These are phyloP conservation scores for Polyommatus iphigenia DNA, from an alignment of 2,888 invertebrate species.

Conservation along the genomic window DNA sequence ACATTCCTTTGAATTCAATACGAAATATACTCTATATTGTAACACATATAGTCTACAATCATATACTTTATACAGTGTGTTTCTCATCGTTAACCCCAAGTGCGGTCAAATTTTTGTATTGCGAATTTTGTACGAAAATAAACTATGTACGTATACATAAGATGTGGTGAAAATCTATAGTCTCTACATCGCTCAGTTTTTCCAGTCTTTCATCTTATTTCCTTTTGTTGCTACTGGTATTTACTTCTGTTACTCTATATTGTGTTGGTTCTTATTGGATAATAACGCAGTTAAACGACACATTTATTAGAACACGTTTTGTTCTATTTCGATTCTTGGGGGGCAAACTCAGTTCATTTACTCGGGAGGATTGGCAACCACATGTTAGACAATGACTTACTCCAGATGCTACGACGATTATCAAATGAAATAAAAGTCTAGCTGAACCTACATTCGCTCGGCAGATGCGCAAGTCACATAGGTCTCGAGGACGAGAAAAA, in stretches of 20 bases:
- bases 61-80: background rate
- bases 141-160: background rate
- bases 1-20: slow-evolving; percentile 44
- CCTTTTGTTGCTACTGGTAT: background rate
- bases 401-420: slow-evolving; percentile 70
- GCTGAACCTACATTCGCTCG: background rate
- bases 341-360: slow-evolving; percentile 30
- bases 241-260: background rate
- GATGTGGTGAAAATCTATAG: background rate
- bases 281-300: background rate
- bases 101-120: background rate
- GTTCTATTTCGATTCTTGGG: slow-evolving; percentile 36
- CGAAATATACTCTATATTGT: background rate
- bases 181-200: background rate
- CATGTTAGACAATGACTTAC: slow-evolving; percentile 67
- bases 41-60: background rate
- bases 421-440: slow-evolving; percentile 40
- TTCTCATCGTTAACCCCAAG: background rate
- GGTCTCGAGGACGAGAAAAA: background rate
- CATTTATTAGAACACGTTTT: slow-evolving; percentile 35
- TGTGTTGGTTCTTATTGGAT: background rate
- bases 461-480: slow-evolving; percentile 16
- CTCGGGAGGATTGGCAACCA: slow-evolving; percentile 62
- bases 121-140: background rate
- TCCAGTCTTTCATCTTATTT: background rate